Percentiles rank a stretch among this genome's conserved stretches.
These are phyloP conservation scores for Periparus ater DNA, from an alignment of 2,797 vertebrate species.

Conservation along the genomic window DNA sequence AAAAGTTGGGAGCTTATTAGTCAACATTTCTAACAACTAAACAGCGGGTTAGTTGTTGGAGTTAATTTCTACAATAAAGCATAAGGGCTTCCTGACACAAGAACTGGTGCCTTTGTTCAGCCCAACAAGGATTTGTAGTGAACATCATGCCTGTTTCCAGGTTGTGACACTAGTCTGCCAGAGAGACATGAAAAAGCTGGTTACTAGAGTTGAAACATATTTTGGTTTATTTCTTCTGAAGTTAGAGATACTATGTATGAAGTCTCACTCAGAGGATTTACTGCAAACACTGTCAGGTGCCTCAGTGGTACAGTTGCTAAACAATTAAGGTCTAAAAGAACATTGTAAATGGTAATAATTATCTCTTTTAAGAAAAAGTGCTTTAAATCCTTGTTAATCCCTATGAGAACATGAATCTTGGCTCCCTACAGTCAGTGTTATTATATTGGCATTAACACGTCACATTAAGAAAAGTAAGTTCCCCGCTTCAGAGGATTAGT, in stretches of 20 bases:
- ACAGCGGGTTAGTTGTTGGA: neutral
- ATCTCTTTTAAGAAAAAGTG: neutral
- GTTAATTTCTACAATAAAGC: neutral
- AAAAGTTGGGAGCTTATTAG: neutral
- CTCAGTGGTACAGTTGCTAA: neutral
- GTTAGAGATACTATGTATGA: neutral
- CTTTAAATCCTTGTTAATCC: conserved; percentile 14
- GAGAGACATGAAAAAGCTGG: neutral
- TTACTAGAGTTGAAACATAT: neutral
- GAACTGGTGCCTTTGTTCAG: neutral
- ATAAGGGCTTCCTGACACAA: rapidly evolving
- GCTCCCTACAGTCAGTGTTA: neutral
- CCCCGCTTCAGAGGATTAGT: neutral
- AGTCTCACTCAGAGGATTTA: neutral
- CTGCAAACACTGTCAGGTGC: neutral
- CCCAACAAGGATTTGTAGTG: neutral
- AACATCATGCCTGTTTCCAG: rapidly evolving
- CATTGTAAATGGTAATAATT: conserved; percentile 7
- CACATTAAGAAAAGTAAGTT: conserved; percentile 17
- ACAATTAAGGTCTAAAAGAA: neutral
- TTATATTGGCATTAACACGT: neutral
- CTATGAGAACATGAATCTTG: neutral
- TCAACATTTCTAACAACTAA: neutral
- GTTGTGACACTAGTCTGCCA: too few species aligned
- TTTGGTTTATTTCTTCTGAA: neutral